These are phyloP conservation scores for Spilarctia lutea DNA, from an alignment of 2,888 invertebrate species.

Conservation along the genomic window DNA sequence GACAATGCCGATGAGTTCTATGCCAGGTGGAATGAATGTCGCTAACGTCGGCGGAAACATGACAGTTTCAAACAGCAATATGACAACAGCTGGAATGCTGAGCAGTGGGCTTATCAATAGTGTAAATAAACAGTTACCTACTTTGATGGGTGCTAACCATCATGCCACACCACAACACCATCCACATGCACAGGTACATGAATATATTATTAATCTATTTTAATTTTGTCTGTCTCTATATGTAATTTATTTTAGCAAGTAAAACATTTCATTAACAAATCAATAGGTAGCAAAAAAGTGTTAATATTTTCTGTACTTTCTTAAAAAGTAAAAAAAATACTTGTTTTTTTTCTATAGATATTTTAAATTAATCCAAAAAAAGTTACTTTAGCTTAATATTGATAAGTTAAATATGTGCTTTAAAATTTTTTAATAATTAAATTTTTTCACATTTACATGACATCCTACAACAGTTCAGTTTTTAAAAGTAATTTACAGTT, in stretches of 20 bases:
- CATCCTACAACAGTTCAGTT: too few species aligned
- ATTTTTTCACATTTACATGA: too few species aligned
- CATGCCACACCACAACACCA: constrained; percentile 76
- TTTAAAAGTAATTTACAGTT: too few species aligned
- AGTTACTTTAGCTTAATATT: too few species aligned
- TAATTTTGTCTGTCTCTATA: not conserved
- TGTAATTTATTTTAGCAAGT: too few species aligned
- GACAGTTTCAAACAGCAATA: constrained; percentile 93
- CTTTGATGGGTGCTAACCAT: constrained; percentile 88
- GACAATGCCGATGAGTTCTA: constrained; percentile 90
- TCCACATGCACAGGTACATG: constrained; percentile 81
- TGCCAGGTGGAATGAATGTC: constrained; percentile 91
- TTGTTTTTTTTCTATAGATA: too few species aligned
- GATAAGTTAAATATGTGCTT: too few species aligned
- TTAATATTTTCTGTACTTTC: not conserved
- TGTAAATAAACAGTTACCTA: constrained; percentile 90
- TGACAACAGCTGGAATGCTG: constrained; percentile 90
- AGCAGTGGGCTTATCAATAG: constrained; percentile 92
- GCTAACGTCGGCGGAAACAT: constrained; percentile 89
- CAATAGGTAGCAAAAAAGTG: not conserved
- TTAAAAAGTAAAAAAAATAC: too few species aligned
- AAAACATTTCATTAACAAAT: not conserved
- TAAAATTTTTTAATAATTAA: too few species aligned
- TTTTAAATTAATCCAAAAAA: too few species aligned
- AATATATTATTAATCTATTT: not conserved